Conservation (phyloP, 2,888 invertebrate species). For the Autographa pulchrina region DNA sequence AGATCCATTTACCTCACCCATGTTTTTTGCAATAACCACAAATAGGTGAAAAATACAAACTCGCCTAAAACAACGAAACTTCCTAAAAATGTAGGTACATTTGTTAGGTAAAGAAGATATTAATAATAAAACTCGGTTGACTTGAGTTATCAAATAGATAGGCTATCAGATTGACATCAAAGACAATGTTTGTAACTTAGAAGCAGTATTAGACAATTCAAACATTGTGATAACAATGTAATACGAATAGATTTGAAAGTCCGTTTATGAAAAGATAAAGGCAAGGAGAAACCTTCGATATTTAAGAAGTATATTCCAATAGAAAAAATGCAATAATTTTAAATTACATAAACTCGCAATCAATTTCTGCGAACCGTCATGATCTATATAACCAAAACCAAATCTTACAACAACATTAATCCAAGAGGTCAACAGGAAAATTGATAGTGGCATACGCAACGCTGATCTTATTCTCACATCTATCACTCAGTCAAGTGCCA, state of each 20-base stretch:
- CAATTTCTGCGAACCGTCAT: neutral
- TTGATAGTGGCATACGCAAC: slow-evolving; percentile 43
- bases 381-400: neutral
- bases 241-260: neutral
- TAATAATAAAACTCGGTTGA: slow-evolving; percentile 16
- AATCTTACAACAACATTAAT: neutral
- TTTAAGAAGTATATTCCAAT: neutral
- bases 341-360: slow-evolving; percentile 1
- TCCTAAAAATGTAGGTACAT: neutral
- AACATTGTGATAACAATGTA: slow-evolving; percentile 1
- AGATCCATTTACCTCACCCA: slow-evolving; percentile 15
- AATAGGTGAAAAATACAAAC: neutral
- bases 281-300: neutral
- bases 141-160: slow-evolving; percentile 31
- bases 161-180: slow-evolving; percentile 41
- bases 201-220: neutral
- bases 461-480: slow-evolving; percentile 39
- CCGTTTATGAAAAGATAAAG: neutral
- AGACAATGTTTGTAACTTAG: slow-evolving; percentile 10
- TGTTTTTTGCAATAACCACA: slow-evolving; percentile 16
- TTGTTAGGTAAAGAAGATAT: slow-evolving; percentile 14
- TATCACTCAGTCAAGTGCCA: slow-evolving; percentile 47
- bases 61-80: neutral
- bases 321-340: neutral
- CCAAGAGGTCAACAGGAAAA: slow-evolving; percentile 43